Evolutionary conservation across 2,797 vertebrate species (phyloP), one percentile per base, ranked within the genome.

Genomic region (Falco peregrinus): DNA sequence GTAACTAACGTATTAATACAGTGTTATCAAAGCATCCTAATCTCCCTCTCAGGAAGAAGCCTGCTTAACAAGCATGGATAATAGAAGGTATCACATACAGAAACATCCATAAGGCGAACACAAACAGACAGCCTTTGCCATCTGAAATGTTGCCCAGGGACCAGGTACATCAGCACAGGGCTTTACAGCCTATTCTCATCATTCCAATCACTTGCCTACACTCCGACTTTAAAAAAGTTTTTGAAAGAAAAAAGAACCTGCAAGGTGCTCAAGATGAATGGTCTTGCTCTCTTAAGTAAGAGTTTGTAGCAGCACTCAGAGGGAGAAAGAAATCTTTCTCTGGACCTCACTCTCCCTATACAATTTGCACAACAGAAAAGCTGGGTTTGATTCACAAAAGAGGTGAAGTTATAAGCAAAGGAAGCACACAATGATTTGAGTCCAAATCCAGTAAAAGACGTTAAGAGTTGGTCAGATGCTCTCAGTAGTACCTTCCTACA

Each of bases 301-400:
- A 77, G 75, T 67, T 53, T 0, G 1, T 45, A 92, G 77, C 5
- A 0, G 51, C 19, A 47, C 75, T 94, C 60, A 87, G 81, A 68
- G 67, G 31, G 59, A 70, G 68, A 57, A 78, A 73, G 70, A 74
- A 74, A 61, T 87, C 64, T 60, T 95, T 87, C 35, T 71, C 67
- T 5, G 29, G 70, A 84, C 75, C 33, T 95, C 48, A 28, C 31
- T 89, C 48, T 85, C 35, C 35, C 65, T 39, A 61, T 50, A 83
- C 56, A 75, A 80, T 95, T 90, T 89, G 71, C 84, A 83, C 25
- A 71, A 74, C 90, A 89, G 64, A 94, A 92, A 90, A 89, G n/a
- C 70, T 39, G 47, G 26, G 51, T 84, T 94, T 95, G 86, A 77
- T 77, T 93, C 91, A 91, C 87, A 86, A 85, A 94, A 84, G 77